These are phyloP conservation scores for Herpailurus yagouaroundi DNA, from an alignment of 2,113 vertebrate species.

Conservation along the genomic window DNA sequence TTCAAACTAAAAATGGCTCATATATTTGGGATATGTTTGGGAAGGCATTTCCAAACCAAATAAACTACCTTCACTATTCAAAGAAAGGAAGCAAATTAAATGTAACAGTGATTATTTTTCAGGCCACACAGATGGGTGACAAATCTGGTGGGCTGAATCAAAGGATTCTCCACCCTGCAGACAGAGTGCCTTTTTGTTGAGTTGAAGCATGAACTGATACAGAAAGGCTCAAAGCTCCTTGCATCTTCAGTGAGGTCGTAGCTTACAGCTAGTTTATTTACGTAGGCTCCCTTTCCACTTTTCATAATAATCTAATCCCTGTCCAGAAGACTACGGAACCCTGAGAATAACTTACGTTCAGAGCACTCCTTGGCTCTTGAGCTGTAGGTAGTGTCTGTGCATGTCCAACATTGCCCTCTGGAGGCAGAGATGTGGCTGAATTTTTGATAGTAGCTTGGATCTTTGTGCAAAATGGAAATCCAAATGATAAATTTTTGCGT, in stretches of 20 bases:
- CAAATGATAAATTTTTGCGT: neutral
- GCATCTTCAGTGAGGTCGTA: neutral
- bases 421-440: constrained; percentile 27
- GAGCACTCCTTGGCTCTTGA: neutral
- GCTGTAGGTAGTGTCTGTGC: neutral
- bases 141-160: neutral
- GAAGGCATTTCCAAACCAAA: constrained; percentile 58
- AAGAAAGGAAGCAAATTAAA: constrained; percentile 46
- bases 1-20: constrained; percentile 49
- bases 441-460: neutral
- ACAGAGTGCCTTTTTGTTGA: neutral
- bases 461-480: neutral
- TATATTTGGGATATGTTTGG: constrained; percentile 41
- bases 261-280: neutral
- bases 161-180: neutral
- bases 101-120: neutral
- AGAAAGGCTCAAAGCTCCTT: neutral
- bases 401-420: constrained; percentile 62
- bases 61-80: constrained; percentile 9
- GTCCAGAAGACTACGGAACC: neutral
- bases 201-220: neutral
- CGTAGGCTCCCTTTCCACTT: neutral
- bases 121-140: neutral
- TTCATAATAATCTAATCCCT: neutral
- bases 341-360: neutral